Conservation (phyloP, 2,113 vertebrate genomes). For the Herpailurus yagouaroundi region DNA sequence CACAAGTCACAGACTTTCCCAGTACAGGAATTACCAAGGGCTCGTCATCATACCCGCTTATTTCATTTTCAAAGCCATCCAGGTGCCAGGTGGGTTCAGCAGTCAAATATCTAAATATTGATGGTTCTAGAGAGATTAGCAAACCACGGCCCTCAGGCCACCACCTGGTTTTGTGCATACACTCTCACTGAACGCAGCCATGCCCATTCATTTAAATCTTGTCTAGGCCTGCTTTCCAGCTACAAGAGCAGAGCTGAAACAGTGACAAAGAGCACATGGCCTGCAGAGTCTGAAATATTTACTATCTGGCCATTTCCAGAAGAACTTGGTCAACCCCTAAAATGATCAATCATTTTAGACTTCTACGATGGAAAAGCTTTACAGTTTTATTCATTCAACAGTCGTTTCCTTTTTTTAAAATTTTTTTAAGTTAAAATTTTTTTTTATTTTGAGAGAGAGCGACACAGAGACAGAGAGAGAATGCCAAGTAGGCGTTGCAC, state of each 20-base stretch:
- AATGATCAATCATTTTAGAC: not conserved
- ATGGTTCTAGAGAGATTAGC: not conserved
- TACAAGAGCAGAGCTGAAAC: not conserved
- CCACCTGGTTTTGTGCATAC: not conserved
- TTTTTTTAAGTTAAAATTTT: too few species aligned
- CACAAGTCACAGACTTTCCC: not conserved
- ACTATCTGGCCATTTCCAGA: not conserved
- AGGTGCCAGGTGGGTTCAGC: not conserved
- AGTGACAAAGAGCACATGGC: not conserved
- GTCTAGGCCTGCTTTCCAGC: not conserved
- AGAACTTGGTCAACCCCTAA: not conserved
- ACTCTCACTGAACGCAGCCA: not conserved
- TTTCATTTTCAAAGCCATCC: not conserved
- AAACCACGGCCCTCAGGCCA: not conserved
- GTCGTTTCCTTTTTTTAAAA: not conserved
- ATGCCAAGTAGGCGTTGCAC: too few species aligned
- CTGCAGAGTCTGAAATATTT: not conserved
- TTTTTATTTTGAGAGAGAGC: too few species aligned
- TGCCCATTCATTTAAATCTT: not conserved
- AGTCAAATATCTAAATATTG: not conserved
- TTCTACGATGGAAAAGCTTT: not conserved
- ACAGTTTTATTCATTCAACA: not conserved
- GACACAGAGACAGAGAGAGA: too few species aligned
- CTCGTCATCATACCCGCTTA: accelerated
- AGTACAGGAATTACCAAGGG: not conserved